Base-by-base conservation (phyloP, 2,113 vertebrate species). In the Cromileptes altivelis region DNA sequence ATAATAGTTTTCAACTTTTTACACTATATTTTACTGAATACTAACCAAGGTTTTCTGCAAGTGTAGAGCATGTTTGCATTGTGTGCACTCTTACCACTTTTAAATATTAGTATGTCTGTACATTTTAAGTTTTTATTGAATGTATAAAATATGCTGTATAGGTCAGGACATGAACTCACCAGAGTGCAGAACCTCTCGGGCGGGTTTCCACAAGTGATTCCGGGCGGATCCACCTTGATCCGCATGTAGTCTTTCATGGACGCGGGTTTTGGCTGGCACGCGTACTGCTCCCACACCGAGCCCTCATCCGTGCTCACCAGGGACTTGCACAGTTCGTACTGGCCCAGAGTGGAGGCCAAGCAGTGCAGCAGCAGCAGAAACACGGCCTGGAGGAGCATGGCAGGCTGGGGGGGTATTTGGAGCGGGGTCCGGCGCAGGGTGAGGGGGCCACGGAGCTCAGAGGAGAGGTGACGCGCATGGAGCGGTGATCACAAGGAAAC, bases 321-420 rank as follows among this genome's bases (percentile, higher is more conserved):
- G 92, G 98, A 99, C 91, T 97, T 99, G 95, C 98, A 99, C 95
- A 97, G 96, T 90, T 99, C 97, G 85, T 99, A 99, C 93, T 99
- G 97, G 93, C 95, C 97, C 91, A 95, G 91, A 71, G 96, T 95
- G 95, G 95, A 94, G 62, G 96, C 95, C 86, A 97, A 89, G 86
- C 93, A 97, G 91, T 94, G 96, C 95, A 97, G 89, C 81, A 98
- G 87, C 85, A 98, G 86, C 86, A 98, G 91, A 8, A 92, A 88
- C 85, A 84, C 89, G 52, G 79, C 92, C 94, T 96, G 94, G 83
- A 71, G 93, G 91, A 97, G 96, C 97, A 99, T 98, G 97, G 95
- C 96, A 88, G 95, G 90, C 81, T 91, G 80, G 67, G 67, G 25
- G 70, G 78, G 93, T 92, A 69, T 40, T 53, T 87, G 2, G 60